phyloP scores from a whole-genome alignment of 2,797 vertebrate genomes.

The Etheostoma nigrum region DNA sequence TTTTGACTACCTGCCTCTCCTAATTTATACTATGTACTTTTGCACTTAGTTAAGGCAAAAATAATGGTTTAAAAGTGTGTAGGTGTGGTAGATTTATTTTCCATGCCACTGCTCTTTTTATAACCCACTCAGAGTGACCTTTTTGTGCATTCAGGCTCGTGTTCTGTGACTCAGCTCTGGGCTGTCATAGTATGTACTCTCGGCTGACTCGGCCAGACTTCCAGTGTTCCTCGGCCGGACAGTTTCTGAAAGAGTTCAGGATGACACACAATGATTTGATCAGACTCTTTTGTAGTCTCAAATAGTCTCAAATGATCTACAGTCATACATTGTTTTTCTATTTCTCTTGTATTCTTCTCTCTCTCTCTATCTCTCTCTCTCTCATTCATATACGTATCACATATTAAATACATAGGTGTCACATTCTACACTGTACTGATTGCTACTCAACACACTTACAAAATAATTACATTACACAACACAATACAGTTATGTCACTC shows the following conservation, averaged over 20 bases:
- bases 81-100: background rate
- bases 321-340: background rate
- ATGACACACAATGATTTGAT: conserved; percentile 15
- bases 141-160: conserved; percentile 12
- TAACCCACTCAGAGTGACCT: background rate
- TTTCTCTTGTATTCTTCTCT: background rate
- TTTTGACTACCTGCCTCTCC: background rate
- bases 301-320: conserved; percentile 2
- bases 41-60: background rate
- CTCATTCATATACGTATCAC: too few species aligned
- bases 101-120: conserved; percentile 3
- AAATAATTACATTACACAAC: too few species aligned
- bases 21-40: background rate
- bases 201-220: background rate
- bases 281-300: conserved; percentile 7
- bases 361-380: too few species aligned
- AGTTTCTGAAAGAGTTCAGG: background rate
- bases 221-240: conserved; percentile 3
- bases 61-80: background rate
- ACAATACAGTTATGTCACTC: too few species aligned
- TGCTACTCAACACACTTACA: too few species aligned
- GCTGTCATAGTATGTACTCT: conserved; percentile 3
- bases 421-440: too few species aligned
- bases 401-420: too few species aligned
- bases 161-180: conserved; percentile 37